Conservation (phyloP, 2,113 vertebrate species). For the Pristiophorus japonicus region DNA sequence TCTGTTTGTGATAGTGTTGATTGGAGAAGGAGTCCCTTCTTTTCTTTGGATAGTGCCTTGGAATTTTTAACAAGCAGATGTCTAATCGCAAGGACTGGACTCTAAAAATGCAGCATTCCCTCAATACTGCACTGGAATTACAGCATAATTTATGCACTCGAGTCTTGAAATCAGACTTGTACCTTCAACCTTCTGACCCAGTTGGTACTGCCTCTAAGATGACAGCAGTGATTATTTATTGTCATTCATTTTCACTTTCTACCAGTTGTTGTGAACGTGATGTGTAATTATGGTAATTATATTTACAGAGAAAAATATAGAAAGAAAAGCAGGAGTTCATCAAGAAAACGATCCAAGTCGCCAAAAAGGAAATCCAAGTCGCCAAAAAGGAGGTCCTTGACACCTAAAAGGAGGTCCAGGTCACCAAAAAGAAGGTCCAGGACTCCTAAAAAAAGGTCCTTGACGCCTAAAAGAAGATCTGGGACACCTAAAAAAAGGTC, state of each 20-base stretch:
- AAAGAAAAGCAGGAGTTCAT: conserved; percentile 73
- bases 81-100: too few relatives aligned
- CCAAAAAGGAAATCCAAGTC: background rate
- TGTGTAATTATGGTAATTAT: background rate
- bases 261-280: background rate
- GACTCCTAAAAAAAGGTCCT: background rate
- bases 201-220: too few relatives aligned
- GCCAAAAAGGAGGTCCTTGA: background rate
- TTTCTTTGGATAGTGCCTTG: too few relatives aligned
- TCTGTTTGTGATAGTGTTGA: too few relatives aligned
- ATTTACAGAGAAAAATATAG: conserved; percentile 66
- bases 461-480: background rate
- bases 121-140: too few relatives aligned
- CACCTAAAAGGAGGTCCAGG: background rate
- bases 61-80: too few relatives aligned
- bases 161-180: too few relatives aligned
- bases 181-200: too few relatives aligned
- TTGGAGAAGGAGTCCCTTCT: too few relatives aligned
- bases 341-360: conserved; percentile 44
- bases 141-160: too few relatives aligned
- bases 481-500: background rate
- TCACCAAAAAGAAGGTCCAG: background rate
- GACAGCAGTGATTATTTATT: background rate
- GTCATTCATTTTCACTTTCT: background rate
- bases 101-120: too few relatives aligned